A percentile compares a stretch with the other conserved stretches of the same genome.
These are phyloP conservation scores for Syndactyla subalaris DNA, from an alignment of 2,797 vertebrate genomes.

Conservation along the genomic window DNA sequence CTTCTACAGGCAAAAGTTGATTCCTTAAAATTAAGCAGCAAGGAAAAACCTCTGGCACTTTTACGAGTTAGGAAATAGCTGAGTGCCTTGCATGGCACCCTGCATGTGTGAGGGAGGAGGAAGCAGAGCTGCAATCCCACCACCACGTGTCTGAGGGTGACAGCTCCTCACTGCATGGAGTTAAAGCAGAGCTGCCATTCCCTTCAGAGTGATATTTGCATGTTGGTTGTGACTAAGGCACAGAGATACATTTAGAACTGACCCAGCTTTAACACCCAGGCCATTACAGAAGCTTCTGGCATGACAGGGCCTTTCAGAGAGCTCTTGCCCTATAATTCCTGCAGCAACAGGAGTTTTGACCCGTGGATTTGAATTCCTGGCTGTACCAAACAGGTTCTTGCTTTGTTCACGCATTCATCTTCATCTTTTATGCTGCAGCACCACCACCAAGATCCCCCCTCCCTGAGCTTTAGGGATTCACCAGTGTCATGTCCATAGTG, in stretches of 20 bases:
- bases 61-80: neutral
- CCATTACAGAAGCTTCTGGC: neutral
- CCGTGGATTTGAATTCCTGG: neutral
- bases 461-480: neutral
- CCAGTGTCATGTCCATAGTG: neutral
- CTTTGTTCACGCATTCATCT: neutral
- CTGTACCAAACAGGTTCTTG: neutral
- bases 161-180: neutral
- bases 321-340: neutral
- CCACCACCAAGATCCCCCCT: neutral
- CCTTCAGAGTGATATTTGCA: neutral
- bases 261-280: neutral
- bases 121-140: neutral
- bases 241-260: neutral
- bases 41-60: neutral
- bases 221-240: neutral
- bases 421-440: neutral
- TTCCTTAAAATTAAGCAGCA: neutral
- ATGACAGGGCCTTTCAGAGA: neutral
- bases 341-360: neutral
- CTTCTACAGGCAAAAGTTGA: neutral
- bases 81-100: neutral
- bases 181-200: neutral
- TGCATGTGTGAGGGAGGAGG: neutral
- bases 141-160: neutral